A percentile compares a stretch with the other conserved stretches of the same genome.
phyloP scores from a whole-genome alignment of 2,797 vertebrate species.

The Vespertilio murinus region DNA sequence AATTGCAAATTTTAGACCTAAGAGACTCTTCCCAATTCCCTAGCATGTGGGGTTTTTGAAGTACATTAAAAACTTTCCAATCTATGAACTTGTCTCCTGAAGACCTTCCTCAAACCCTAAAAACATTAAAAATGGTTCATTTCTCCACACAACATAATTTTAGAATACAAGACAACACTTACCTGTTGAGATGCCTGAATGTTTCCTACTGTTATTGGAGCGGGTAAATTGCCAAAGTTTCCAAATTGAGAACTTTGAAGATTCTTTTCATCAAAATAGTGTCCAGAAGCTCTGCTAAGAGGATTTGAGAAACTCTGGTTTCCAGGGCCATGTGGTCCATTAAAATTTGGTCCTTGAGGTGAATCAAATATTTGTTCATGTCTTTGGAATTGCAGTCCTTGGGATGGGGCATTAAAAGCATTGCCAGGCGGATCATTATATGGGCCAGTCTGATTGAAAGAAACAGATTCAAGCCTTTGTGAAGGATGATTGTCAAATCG shows the following conservation, averaged over 20 bases:
- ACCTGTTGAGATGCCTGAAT: conserved; percentile 89
- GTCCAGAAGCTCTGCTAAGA: conserved; percentile 83
- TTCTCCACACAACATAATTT: background rate
- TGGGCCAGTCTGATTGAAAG: conserved; percentile 85
- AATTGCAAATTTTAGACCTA: conserved; percentile 1
- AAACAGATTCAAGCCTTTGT: conserved; percentile 85
- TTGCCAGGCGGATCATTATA: conserved; percentile 88
- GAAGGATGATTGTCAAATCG: conserved; percentile 87
- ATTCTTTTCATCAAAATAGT: conserved; percentile 90
- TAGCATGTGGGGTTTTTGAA: background rate
- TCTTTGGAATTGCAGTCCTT: conserved; percentile 87
- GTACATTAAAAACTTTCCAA: conserved; percentile 39
- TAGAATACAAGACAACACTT: conserved; percentile 72
- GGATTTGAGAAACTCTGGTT: conserved; percentile 86
- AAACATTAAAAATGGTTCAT: conserved; percentile 31
- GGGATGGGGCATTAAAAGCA: conserved; percentile 86
- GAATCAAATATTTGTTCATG: conserved; percentile 86
- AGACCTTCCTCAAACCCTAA: background rate
- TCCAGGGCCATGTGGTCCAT: conserved; percentile 86
- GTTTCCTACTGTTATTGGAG: conserved; percentile 84
- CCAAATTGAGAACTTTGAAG: conserved; percentile 85
- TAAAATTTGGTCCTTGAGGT: conserved; percentile 89
- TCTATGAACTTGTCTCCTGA: background rate
- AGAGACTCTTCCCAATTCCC: background rate
- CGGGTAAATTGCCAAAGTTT: conserved; percentile 83